A percentile compares a stretch with the other conserved stretches of the same genome.
phyloP scores from a whole-genome alignment of 2,797 vertebrate species.

The Phataginus tetradactyla region DNA sequence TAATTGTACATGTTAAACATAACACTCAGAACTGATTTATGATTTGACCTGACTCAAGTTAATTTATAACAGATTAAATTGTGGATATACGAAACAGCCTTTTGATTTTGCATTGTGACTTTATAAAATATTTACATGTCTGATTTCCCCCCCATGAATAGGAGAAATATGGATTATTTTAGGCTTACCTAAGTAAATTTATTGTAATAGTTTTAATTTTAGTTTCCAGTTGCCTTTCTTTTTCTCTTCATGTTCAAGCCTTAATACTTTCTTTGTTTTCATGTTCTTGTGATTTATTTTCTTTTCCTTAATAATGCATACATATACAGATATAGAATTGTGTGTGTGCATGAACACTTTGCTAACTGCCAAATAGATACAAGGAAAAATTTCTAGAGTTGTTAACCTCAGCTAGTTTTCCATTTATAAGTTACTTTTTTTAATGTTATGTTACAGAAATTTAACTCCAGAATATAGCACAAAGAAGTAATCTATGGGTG shows the following conservation, averaged over 20 bases:
- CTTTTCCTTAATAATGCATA: not conserved
- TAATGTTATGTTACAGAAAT: slow-evolving; percentile 22
- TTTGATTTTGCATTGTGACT: slow-evolving; percentile 19
- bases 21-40: not conserved
- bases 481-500: slow-evolving; percentile 40
- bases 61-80: slow-evolving; percentile 62
- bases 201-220: slow-evolving; percentile 20
- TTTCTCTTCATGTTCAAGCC: slow-evolving; percentile 32
- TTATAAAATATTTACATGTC: slow-evolving; percentile 45
- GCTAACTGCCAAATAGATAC: not conserved
- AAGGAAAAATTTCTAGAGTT: not conserved
- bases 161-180: slow-evolving; percentile 10
- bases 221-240: not conserved
- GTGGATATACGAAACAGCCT: not conserved
- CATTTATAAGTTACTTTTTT: not conserved
- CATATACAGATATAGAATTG: not conserved
- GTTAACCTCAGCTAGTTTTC: slow-evolving; percentile 22
- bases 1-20: not conserved
- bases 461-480: not conserved
- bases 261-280: slow-evolving; percentile 22
- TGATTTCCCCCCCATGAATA: not conserved
- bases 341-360: not conserved
- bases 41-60: slow-evolving; percentile 45
- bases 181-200: slow-evolving; percentile 26
- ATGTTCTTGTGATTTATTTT: slow-evolving; percentile 17